Conservation (phyloP, 2,113 vertebrate genomes). For the human region GRCh38 chr1:245526501-245527000, state of each 20-base stretch:
- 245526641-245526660: slow-evolving; percentile 70
- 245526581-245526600: slow-evolving; percentile 62
- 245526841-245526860: slow-evolving; percentile 61
- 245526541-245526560: slow-evolving; percentile 41
- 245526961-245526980: slow-evolving; percentile 50
- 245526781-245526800: slow-evolving; percentile 35
- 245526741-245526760: slow-evolving; percentile 48
- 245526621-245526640: slow-evolving; percentile 40
- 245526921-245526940: slow-evolving; percentile 51
- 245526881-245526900: slow-evolving; percentile 12
- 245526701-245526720: slow-evolving; percentile 63
- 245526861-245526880: slow-evolving; percentile 27
- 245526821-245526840: slow-evolving; percentile 71
- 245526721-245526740: not conserved
- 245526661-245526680: slow-evolving; percentile 70
- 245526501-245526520: slow-evolving; percentile 34
- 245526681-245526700: slow-evolving; percentile 63
- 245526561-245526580: slow-evolving; percentile 43
- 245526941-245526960: slow-evolving; percentile 53
- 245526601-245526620: slow-evolving; percentile 68
- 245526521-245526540: slow-evolving; percentile 54
- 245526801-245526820: slow-evolving; percentile 64
- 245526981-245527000: slow-evolving; percentile 49
- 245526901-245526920: slow-evolving; percentile 62
- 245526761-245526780: slow-evolving; percentile 51